A percentile compares a stretch with the other conserved stretches of the same genome.
Conservation (phyloP, 2,888 invertebrate genomes). For the Acleris laterana region DNA sequence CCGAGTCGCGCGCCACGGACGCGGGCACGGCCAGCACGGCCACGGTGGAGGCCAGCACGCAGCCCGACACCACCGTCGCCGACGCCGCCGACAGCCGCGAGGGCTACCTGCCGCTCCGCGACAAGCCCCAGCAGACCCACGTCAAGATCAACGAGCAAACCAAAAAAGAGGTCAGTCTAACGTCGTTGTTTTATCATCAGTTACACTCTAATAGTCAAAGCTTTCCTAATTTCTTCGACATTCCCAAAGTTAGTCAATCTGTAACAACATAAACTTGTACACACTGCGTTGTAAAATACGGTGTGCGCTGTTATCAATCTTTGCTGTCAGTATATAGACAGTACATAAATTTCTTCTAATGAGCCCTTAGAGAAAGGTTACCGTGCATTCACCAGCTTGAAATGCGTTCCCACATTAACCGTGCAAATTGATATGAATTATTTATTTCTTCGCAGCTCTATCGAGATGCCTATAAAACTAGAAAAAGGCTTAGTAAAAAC, state of each 20-base stretch:
- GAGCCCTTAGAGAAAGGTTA: constrained; percentile 68
- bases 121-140: constrained; percentile 77
- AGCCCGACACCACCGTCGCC: constrained; percentile 63
- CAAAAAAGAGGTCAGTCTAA: constrained; percentile 82
- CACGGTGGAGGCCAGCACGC: constrained; percentile 66
- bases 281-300: constrained; percentile 22
- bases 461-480: constrained; percentile 56
- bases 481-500: constrained; percentile 58
- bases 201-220: constrained; percentile 71
- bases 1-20: constrained; percentile 68
- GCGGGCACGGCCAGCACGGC: constrained; percentile 66
- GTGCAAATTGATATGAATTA: constrained; percentile 71
- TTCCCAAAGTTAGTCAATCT: constrained; percentile 52
- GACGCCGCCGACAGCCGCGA: constrained; percentile 79
- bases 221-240: constrained; percentile 55
- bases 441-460: constrained; percentile 61
- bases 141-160: constrained; percentile 83
- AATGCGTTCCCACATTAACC: constrained; percentile 69
- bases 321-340: constrained; percentile 45
- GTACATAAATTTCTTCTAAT: constrained; percentile 66
- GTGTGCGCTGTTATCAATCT: constrained; percentile 34
- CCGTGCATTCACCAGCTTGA: constrained; percentile 53
- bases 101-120: constrained; percentile 77
- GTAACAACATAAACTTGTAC: constrained; percentile 40
- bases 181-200: constrained; percentile 63